Conservation (phyloP, 2,888 invertebrate species). For the Meganola albula region DNA sequence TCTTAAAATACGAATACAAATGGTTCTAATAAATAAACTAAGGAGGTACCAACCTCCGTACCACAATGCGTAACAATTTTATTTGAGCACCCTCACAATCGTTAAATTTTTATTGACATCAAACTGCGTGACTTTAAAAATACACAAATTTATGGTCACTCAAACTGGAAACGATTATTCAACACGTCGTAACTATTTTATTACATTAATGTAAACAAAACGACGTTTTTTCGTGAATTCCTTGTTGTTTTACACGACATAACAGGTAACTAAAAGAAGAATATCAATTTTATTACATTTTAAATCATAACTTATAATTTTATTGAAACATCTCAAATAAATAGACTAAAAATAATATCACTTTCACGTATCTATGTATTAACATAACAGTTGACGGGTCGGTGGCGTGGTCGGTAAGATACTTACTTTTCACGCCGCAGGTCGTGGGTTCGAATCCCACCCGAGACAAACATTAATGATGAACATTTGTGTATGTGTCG, state of each 20-base stretch:
- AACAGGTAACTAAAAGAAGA: constrained; percentile 14
- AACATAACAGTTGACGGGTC: too few relatives aligned
- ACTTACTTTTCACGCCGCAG: too few relatives aligned
- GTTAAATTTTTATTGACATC: constrained; percentile 75
- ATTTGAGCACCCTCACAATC: constrained; percentile 65
- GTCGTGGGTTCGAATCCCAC: too few relatives aligned
- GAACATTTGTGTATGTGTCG: too few relatives aligned
- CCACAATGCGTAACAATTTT: constrained; percentile 59
- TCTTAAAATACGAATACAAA: too few relatives aligned
- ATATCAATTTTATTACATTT: constrained; percentile 15
- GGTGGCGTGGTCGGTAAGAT: too few relatives aligned
- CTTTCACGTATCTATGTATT: too few relatives aligned
- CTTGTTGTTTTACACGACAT: too few relatives aligned
- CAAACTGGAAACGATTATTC: constrained; percentile 73
- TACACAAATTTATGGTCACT: constrained; percentile 76
- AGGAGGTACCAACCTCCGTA: constrained; percentile 37
- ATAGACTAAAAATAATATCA: too few relatives aligned
- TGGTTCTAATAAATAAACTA: too few relatives aligned
- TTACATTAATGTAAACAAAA: constrained; percentile 69
- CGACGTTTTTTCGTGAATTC: constrained; percentile 65
- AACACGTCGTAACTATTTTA: constrained; percentile 77
- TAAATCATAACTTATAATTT: constrained; percentile 8
- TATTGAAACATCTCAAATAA: constrained; percentile 2
- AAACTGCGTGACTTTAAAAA: constrained; percentile 74
- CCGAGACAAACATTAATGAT: too few relatives aligned